Conservation (phyloP, 2,113 vertebrate genomes). For the Eulemur macaco region DNA sequence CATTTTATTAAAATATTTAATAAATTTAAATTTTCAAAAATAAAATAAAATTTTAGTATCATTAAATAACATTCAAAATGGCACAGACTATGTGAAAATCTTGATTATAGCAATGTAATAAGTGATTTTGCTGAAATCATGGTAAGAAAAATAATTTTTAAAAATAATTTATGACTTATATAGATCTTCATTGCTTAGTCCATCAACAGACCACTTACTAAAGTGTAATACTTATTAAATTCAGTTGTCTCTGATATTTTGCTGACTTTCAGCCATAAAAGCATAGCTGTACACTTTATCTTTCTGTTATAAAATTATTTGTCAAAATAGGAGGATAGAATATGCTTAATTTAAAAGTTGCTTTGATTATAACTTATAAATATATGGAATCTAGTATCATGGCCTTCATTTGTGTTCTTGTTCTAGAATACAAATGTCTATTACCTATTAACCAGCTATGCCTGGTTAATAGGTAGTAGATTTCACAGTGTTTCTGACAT, state of each 20-base stretch:
- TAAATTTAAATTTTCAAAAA: neutral
- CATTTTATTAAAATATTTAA: slow-evolving; percentile 5
- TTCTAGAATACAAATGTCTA: neutral
- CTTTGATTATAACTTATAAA: neutral
- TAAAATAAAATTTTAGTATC: neutral
- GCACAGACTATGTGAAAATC: neutral
- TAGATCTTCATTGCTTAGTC: neutral
- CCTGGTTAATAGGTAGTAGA: neutral
- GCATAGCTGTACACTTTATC: neutral
- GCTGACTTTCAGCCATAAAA: neutral
- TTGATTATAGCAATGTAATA: neutral
- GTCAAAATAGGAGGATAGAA: neutral
- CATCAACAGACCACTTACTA: neutral
- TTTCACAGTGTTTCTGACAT: neutral
- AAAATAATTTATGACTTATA: neutral
- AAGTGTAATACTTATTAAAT: neutral
- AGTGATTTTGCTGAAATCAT: neutral
- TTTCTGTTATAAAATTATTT: slow-evolving; percentile 11
- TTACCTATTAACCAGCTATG: neutral
- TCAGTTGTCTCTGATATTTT: neutral
- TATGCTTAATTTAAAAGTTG: slow-evolving; percentile 33
- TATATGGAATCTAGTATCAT: neutral
- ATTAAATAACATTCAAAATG: neutral
- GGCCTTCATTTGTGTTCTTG: neutral
- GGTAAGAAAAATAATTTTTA: neutral